Base-by-base conservation (phyloP, 2,797 vertebrate species). In the Triplophysa bombifrons region DNA sequence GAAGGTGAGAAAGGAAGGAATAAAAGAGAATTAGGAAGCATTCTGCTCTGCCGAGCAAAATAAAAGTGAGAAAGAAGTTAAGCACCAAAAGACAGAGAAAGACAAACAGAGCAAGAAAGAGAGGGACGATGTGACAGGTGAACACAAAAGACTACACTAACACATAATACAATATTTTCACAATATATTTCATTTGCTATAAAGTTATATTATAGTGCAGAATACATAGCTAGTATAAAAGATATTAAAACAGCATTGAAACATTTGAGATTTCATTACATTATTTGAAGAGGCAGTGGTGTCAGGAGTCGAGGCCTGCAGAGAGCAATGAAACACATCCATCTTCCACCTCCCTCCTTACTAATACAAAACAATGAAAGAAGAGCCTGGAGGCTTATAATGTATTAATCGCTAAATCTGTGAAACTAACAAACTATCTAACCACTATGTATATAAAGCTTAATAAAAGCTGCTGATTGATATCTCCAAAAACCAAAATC, bases 201-300 rank as follows among this genome's bases (percentile, higher is more conserved):
- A 64, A 60, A 50, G 80, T 77, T 41, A 25, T 14, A 74, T 71
- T 27, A 80, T 74, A 74, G 34, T 13, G 10, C 65, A 60, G 44
- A 25, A 44, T 34, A 60, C 22, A 87, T n/a, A 76, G 87, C 87
- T 88, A 86, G 83, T 90, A 89, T 86, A 90, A 85, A 88, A 88
- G 89, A 90, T 85, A 63, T 68, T 46, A 34, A 16, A 8, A 65
- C 61, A 46, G 67, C 61, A 65, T 44, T 66, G 63, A 70, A 72
- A 56, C 48, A 70, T 75, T 55, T 56, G 74, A 78, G 60, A 46
- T 78, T 74, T 73, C 27, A 82, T 68, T 85, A 75, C 56, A 85
- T 83, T 83, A 83, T 85, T 85, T 72, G 81, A 83, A 25, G 30
- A 53, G 66, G 60, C 17, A n/a, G 58, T 30, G 46, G 27, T 61